Base-by-base conservation (phyloP, 2,888 invertebrate species). In the Meliscaeva auricollis region DNA sequence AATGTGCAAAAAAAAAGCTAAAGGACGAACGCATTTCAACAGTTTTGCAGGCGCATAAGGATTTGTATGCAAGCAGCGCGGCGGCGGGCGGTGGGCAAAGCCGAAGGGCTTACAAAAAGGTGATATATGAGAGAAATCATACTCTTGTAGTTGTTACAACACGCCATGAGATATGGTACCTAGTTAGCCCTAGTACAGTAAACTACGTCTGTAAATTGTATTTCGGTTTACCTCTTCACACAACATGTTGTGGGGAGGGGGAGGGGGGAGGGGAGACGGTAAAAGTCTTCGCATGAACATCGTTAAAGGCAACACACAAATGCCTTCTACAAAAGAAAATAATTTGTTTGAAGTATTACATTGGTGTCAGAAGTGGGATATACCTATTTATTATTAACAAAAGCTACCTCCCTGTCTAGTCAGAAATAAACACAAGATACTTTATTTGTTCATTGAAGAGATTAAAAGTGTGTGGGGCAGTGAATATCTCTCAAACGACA, bases 21-120 rank as follows among this genome's bases (percentile, higher is more conserved):
- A 8, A 52, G 52, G 52, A 30, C 26, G n/a, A 52, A 52, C 9
- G 26, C 52, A 26, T 52, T 30, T n/a, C 52, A 52, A 41, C 38
- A 13, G 38, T 13, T 3, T 41, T 11, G n/a, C n/a, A 15, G 7
- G n/a, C 8, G 52, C 0, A 26, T n/a, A 0, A 26, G n/a, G 30
- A 52, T 30, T 52, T 30, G 30, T 26, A 52, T 52, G 30, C 52
- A 52, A 2, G 9, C 35, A 9, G 35, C 35, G n/a, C 52, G 6
- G 22, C 50, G 22, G 26, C 11, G 9, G 9, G 48, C 20, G 8
- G 48, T 15, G 6, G 52, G 15, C 52, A 8, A 22, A 30, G n/a
- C 52, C 26, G 5, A 26, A 26, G 22, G 52, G 52, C 52, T 52
- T 52, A 30, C 30, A 52, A 30, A 30, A 52, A 52, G 20, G 26